Conservation (phyloP, 2,888 invertebrate species). For the Drosophila subsilvestris region DNA sequence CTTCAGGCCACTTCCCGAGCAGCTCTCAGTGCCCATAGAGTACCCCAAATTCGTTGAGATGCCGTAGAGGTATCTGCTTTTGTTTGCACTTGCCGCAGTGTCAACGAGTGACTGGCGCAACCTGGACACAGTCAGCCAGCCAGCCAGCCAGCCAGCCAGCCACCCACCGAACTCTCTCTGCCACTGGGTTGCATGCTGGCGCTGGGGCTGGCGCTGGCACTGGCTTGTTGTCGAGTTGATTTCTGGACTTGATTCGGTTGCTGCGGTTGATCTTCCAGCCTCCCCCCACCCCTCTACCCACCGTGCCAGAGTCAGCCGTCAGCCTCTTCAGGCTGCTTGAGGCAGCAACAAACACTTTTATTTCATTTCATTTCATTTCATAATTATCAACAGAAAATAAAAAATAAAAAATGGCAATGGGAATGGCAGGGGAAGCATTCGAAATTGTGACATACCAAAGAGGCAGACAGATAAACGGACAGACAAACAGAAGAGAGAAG, state of each 20-base stretch:
- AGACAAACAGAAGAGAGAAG: neutral
- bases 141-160: too few species aligned
- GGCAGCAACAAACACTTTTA: constrained; percentile 42
- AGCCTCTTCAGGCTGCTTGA: constrained; percentile 64
- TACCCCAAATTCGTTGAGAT: neutral
- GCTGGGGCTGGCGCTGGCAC: too few species aligned
- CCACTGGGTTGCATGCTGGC: neutral
- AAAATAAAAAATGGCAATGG: constrained; percentile 6
- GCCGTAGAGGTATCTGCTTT: neutral
- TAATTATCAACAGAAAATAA: constrained; percentile 41
- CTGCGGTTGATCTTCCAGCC: constrained; percentile 2
- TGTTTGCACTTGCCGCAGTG: neutral
- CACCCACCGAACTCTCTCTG: neutral
- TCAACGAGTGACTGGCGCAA: neutral
- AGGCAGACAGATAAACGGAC: constrained; percentile 11
- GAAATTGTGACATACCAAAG: constrained; percentile 54
- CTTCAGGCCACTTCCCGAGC: too few species aligned
- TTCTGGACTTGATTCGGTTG: constrained; percentile 1
- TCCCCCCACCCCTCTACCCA: neutral
- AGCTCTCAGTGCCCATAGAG: neutral
- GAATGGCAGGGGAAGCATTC: constrained; percentile 20
- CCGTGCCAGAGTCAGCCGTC: neutral
- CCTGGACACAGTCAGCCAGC: neutral
- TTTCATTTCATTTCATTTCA: constrained; percentile 49
- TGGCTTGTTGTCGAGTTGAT: neutral